Conservation (phyloP, 2,113 vertebrate species). For the Leptocoma aspasia region DNA sequence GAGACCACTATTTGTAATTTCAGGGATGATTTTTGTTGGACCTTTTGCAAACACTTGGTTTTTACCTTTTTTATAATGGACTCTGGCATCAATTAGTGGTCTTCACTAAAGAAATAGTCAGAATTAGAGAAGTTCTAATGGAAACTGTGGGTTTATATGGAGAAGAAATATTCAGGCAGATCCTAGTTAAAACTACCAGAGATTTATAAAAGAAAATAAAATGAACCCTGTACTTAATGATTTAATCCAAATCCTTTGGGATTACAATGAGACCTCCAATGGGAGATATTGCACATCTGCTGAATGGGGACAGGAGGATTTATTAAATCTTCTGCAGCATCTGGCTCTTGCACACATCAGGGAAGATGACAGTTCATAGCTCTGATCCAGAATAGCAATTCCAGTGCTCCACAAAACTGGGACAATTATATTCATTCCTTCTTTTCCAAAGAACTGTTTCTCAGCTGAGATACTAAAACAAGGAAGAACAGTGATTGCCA, state of each 20-base stretch:
- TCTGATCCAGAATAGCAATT: not conserved
- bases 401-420: not conserved
- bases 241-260: conserved; percentile 2
- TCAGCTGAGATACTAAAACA: not conserved
- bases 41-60: not conserved
- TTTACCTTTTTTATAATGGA: not conserved
- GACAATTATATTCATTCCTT: not conserved
- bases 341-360: not conserved
- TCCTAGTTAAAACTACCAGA: not conserved
- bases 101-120: not conserved
- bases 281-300: not conserved
- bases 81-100: not conserved
- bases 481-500: not conserved
- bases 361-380: not conserved
- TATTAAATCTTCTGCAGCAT: not conserved
- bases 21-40: not conserved
- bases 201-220: not conserved
- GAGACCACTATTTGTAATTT: not conserved
- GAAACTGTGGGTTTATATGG: not conserved
- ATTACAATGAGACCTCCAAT: not conserved
- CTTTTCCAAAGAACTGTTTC: not conserved
- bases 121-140: not conserved
- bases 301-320: not conserved
- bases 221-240: not conserved
- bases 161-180: not conserved